These are phyloP conservation scores for Eristalis pertinax DNA, from an alignment of 2,888 invertebrate species.

Conservation along the genomic window DNA sequence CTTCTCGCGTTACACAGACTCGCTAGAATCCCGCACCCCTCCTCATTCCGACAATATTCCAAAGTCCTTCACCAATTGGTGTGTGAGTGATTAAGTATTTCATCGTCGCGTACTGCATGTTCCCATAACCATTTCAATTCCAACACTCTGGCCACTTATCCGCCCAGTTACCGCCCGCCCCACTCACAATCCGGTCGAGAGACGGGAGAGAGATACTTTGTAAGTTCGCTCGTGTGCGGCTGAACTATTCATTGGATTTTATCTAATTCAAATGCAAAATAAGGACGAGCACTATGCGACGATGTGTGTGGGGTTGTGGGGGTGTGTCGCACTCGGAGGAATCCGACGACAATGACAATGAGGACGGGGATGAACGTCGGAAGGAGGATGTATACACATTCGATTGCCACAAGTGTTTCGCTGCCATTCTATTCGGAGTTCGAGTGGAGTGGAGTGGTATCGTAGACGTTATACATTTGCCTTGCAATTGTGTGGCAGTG, in stretches of 20 bases:
- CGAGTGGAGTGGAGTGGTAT: slow-evolving; percentile 6
- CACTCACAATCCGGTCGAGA: slow-evolving; percentile 6
- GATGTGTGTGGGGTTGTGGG: background rate
- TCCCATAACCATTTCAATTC: background rate
- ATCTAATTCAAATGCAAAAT: slow-evolving; percentile 67
- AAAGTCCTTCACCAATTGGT: background rate
- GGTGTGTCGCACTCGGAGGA: background rate
- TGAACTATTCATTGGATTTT: slow-evolving; percentile 57
- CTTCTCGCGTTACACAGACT: background rate
- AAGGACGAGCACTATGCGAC: background rate
- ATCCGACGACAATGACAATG: slow-evolving; percentile 13
- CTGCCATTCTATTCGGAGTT: slow-evolving; percentile 35
- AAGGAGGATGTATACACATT: slow-evolving; percentile 14
- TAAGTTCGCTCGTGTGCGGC: slow-evolving; percentile 51
- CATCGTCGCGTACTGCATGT: slow-evolving; percentile 8
- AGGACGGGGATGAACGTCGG: background rate
- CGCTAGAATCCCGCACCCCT: no score
- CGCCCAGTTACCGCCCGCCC: background rate
- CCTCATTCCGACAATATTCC: background rate
- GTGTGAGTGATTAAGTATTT: slow-evolving; percentile 22
- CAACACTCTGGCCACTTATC: background rate
- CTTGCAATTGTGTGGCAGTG: slow-evolving; percentile 43
- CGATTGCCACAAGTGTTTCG: slow-evolving; percentile 43
- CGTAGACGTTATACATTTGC: slow-evolving; percentile 50
- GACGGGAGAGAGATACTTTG: slow-evolving; percentile 19